Conservation (phyloP, 2,113 vertebrate genomes). For the Pseudonaja textilis region DNA sequence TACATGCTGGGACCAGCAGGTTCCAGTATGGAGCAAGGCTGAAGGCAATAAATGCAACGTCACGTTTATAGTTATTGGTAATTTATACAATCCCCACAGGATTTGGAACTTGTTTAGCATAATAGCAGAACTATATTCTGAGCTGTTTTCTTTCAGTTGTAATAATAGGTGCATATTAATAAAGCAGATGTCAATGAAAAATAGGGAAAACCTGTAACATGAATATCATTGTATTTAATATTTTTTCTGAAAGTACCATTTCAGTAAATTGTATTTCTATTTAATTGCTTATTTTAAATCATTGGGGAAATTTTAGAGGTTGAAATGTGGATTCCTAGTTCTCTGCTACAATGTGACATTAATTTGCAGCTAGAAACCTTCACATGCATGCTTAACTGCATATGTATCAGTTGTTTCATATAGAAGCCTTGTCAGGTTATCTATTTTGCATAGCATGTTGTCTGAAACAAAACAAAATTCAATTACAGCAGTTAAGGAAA, state of each 20-base stretch:
- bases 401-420: slow-evolving; percentile 59
- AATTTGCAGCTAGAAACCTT: slow-evolving; percentile 70
- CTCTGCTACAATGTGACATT: slow-evolving; percentile 71
- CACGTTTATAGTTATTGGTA: slow-evolving; percentile 88
- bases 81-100: slow-evolving; percentile 85
- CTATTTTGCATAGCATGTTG: slow-evolving; percentile 62
- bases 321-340: slow-evolving; percentile 73
- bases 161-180: slow-evolving; percentile 91
- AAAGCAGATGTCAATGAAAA: slow-evolving; percentile 83
- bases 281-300: slow-evolving; percentile 81
- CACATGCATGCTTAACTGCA: slow-evolving; percentile 65
- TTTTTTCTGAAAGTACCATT: slow-evolving; percentile 76
- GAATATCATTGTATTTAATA: slow-evolving; percentile 77
- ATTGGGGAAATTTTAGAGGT: slow-evolving; percentile 78
- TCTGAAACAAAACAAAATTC: slow-evolving; percentile 59
- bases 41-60: slow-evolving; percentile 88
- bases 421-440: slow-evolving; percentile 58
- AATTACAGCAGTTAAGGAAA: slow-evolving; percentile 60
- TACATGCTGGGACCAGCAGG: slow-evolving; percentile 74
- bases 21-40: slow-evolving; percentile 66
- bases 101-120: slow-evolving; percentile 82
- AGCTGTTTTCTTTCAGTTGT: slow-evolving; percentile 83
- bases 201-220: slow-evolving; percentile 71
- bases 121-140: slow-evolving; percentile 90
- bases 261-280: slow-evolving; percentile 74